A percentile compares a stretch with the other conserved stretches of the same genome.
Evolutionary conservation across 2,888 invertebrate genomes (phyloP).

Genomic region (Ectobius pallidus): DNA sequence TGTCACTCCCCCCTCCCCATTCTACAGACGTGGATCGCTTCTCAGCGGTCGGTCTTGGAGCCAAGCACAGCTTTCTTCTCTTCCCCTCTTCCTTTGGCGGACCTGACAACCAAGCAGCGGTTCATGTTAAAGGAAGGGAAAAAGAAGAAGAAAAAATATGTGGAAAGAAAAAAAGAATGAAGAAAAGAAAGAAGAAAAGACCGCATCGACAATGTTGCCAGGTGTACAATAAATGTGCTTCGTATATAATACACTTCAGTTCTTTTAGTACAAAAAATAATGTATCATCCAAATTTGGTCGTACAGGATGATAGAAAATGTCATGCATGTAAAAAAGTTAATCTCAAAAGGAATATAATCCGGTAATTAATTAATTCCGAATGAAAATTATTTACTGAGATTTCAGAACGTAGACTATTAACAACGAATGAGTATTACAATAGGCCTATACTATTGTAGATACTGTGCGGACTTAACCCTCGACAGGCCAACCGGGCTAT

Average conservation of each 20-base stretch:
- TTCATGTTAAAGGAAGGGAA: slow-evolving; percentile 38
- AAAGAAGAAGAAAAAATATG: slow-evolving; percentile 26
- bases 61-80: slow-evolving; percentile 15
- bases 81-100: slow-evolving; percentile 41
- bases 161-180: slow-evolving; percentile 14
- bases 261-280: background rate
- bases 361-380: too few relatives aligned
- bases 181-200: slow-evolving; percentile 37
- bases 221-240: slow-evolving; percentile 30
- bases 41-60: slow-evolving; percentile 34
- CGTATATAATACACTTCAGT: background rate
- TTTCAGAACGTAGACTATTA: too few relatives aligned
- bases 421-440: too few relatives aligned
- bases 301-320: slow-evolving; percentile 1
- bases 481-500: too few relatives aligned
- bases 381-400: too few relatives aligned
- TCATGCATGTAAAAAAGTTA: background rate
- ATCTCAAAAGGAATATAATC: too few relatives aligned
- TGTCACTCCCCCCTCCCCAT: background rate
- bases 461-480: too few relatives aligned
- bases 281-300: background rate
- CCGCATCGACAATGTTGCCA: slow-evolving; percentile 42
- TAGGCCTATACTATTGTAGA: too few relatives aligned
- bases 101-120: slow-evolving; percentile 41
- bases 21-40: background rate